A percentile compares a stretch with the other conserved stretches of the same genome.
Conservation (phyloP, 2,113 vertebrate species). For the Nerophis ophidion region DNA sequence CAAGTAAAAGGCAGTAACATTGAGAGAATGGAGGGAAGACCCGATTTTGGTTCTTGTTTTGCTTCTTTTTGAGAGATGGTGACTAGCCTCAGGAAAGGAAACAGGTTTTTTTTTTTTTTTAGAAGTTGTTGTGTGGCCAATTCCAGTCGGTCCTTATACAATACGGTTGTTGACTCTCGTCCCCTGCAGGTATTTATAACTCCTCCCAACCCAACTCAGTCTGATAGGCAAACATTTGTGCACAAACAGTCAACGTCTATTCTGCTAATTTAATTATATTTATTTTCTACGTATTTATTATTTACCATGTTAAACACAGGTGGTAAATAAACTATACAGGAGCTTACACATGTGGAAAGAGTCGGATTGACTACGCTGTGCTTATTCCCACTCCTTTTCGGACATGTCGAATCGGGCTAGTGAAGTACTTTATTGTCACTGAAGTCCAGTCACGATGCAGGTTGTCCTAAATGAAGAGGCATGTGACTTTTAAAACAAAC, state of each 20-base stretch:
- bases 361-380: too few species aligned
- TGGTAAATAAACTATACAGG: too few species aligned
- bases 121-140: conserved; percentile 29
- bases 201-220: conserved; percentile 17
- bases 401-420: too few species aligned
- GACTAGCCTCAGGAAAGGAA: conserved; percentile 50
- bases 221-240: conserved; percentile 47
- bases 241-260: conserved; percentile 27
- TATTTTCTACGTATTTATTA: background rate
- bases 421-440: background rate
- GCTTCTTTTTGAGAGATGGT: conserved; percentile 32
- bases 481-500: conserved; percentile 5
- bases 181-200: conserved; percentile 29
- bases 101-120: conserved; percentile 37
- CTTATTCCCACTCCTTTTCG: too few species aligned
- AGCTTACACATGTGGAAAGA: too few species aligned
- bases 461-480: conserved; percentile 5
- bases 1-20: conserved; percentile 26
- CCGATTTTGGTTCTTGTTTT: conserved; percentile 6
- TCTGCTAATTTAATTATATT: too few species aligned
- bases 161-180: conserved; percentile 50
- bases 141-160: conserved; percentile 48
- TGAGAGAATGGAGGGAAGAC: conserved; percentile 3
- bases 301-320: background rate
- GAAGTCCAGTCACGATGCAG: background rate